Percentiles rank a stretch among this genome's conserved stretches.
Evolutionary conservation across 1,140 invertebrate genomes (phyloP).

Genomic region (Yoshiicerus persimilis): DNA sequence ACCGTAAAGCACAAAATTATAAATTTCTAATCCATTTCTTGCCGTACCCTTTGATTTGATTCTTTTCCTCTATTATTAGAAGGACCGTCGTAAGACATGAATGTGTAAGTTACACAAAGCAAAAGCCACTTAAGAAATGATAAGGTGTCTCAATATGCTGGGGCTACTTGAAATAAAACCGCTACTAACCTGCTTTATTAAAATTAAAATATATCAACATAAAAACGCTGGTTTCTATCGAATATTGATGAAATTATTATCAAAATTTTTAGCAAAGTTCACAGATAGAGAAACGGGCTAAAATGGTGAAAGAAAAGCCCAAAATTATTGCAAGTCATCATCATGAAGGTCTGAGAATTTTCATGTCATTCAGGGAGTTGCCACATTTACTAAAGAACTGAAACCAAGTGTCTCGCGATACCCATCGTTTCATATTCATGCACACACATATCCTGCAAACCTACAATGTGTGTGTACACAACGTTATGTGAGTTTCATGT

Average conservation of each 20-base stretch:
- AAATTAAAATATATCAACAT: background rate
- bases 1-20: background rate
- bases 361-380: background rate
- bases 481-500: no score
- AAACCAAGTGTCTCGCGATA: background rate
- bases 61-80: background rate
- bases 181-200: background rate
- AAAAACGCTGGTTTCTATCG: background rate
- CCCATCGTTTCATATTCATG: background rate
- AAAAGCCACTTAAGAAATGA: no score
- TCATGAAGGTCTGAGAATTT: conserved; percentile 7
- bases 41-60: background rate
- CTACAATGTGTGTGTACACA: no score
- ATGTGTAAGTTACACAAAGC: background rate
- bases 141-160: no score
- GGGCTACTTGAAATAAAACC: background rate
- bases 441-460: no score
- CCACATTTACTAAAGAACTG: background rate
- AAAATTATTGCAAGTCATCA: background rate
- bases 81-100: background rate
- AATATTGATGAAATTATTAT: background rate
- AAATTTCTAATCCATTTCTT: background rate
- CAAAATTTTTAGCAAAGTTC: background rate
- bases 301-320: background rate
- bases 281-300: background rate